Percentiles rank a stretch among this genome's conserved stretches.
phyloP scores from a whole-genome alignment of 2,113 vertebrate species.

The Psephotus haematonotus region DNA sequence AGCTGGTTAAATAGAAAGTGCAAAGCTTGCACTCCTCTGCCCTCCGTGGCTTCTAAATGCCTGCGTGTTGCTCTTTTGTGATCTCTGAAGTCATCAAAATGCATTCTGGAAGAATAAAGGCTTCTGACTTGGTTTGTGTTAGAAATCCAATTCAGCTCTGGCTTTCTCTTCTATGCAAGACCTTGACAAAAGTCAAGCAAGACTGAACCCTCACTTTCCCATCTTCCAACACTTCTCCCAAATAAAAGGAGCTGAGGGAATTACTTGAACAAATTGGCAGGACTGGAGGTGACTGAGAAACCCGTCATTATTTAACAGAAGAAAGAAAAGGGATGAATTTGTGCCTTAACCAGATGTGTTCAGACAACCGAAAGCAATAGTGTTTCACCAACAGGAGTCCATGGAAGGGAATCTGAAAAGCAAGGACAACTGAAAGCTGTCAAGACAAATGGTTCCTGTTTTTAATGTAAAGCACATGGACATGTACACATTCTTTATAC shows the following conservation, averaged over 20 bases:
- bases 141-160: not conserved
- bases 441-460: not conserved
- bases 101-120: not conserved
- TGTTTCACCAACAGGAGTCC: not conserved
- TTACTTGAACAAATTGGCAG: not conserved
- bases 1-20: not conserved
- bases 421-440: not conserved
- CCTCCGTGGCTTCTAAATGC: not conserved
- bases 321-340: not conserved
- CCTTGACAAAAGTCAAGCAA: not conserved
- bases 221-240: not conserved
- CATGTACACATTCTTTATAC: not conserved
- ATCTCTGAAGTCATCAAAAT: not conserved
- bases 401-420: not conserved
- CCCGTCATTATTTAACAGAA: not conserved
- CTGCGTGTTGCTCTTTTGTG: not conserved
- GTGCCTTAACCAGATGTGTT: fast-evolving
- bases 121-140: not conserved
- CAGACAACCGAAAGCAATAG: not conserved
- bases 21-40: not conserved
- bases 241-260: not conserved
- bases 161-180: not conserved
- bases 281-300: not conserved
- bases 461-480: not conserved
- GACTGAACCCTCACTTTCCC: not conserved